phyloP scores from a whole-genome alignment of 2,113 vertebrate species.

The Myotis lucifugus region DNA sequence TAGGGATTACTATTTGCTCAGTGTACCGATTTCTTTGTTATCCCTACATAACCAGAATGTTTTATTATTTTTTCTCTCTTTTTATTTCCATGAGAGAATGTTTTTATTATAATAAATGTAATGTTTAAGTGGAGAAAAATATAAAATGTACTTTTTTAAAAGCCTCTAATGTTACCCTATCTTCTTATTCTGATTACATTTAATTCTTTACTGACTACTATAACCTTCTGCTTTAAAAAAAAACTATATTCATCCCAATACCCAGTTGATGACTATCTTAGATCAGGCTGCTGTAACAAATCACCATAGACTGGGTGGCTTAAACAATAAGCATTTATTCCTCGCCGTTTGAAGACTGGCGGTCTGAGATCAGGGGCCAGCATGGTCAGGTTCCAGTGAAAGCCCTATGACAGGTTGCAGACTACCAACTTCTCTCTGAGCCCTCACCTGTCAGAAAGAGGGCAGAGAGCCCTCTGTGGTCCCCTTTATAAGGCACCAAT shows the following conservation, averaged over 20 bases:
- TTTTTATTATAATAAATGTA: background rate
- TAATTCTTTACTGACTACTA: background rate
- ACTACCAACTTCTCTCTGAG: background rate
- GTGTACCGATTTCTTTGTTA: background rate
- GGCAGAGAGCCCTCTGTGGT: fast-evolving
- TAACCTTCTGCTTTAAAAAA: background rate
- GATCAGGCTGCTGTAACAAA: background rate
- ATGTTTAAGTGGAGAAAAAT: background rate
- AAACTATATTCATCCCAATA: background rate
- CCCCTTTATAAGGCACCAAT: background rate
- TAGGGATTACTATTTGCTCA: background rate
- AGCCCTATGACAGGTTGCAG: background rate
- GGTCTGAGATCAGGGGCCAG: background rate
- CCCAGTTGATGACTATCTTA: background rate
- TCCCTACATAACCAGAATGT: background rate
- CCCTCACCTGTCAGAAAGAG: background rate
- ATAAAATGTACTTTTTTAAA: background rate
- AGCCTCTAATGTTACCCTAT: background rate
- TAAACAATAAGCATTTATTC: background rate
- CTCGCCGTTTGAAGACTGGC: background rate
- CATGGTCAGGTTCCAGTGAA: background rate
- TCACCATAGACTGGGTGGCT: background rate
- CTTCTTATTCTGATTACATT: background rate
- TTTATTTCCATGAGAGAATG: background rate
- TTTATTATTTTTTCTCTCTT: background rate